A percentile compares a stretch with the other conserved stretches of the same genome.
These are phyloP conservation scores for Neomonachus schauinslandi DNA, from an alignment of 2,113 vertebrate species.

Conservation along the genomic window DNA sequence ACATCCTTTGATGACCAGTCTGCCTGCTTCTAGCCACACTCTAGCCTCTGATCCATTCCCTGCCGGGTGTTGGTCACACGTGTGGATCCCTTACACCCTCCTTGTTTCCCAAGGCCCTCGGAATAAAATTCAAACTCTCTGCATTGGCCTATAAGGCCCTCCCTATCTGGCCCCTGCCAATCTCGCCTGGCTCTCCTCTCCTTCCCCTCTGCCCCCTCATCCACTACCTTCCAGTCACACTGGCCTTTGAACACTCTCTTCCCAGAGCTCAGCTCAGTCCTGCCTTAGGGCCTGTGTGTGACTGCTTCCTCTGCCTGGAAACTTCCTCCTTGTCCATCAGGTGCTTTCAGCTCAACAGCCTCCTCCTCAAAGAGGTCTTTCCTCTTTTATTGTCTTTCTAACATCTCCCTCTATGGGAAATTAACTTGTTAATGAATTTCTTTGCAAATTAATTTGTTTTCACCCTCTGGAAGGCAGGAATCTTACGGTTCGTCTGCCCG, in stretches of 20 bases:
- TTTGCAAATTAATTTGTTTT: background rate
- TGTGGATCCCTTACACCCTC: background rate
- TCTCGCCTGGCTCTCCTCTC: background rate
- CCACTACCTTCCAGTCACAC: background rate
- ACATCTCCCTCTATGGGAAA: background rate
- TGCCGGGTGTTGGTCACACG: background rate
- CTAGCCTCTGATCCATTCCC: background rate
- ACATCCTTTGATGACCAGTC: background rate
- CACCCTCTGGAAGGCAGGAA: background rate
- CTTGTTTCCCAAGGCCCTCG: background rate
- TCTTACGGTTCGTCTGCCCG: background rate
- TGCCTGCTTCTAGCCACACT: background rate
- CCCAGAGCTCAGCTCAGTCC: background rate
- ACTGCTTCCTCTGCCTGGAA: background rate
- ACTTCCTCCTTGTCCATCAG: background rate
- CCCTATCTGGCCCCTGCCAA: background rate
- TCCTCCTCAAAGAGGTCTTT: background rate
- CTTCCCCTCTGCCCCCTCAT: background rate
- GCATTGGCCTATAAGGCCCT: background rate
- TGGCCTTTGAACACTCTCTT: background rate
- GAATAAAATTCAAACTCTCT: background rate
- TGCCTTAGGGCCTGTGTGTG: background rate
- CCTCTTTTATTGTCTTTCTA: background rate
- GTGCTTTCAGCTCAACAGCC: background rate
- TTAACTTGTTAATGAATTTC: slow-evolving; percentile 12